Conservation (phyloP, 2,888 invertebrate species). For the Tribolium freemani region DNA sequence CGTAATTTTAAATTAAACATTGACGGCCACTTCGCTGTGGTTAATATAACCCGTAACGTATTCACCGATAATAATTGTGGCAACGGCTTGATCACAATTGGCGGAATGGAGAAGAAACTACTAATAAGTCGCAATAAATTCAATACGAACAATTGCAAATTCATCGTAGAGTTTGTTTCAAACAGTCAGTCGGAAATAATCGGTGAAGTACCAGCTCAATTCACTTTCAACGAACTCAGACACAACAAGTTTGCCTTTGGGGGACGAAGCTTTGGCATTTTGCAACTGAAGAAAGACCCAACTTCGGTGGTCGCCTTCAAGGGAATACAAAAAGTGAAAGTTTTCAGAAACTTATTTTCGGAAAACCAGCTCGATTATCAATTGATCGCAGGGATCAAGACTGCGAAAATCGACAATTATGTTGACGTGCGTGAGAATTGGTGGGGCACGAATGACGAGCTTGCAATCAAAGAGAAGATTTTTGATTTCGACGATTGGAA, state of each 20-base stretch:
- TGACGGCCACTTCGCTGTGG: conserved; percentile 93
- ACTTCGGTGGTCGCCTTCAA: conserved; percentile 92
- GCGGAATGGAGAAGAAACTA: conserved; percentile 98
- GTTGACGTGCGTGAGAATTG: conserved; percentile 94
- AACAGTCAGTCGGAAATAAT: conserved; percentile 95
- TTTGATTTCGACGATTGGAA: conserved; percentile 99
- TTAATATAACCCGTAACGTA: conserved; percentile 88
- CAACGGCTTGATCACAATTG: conserved; percentile 82
- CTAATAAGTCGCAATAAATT: conserved; percentile 86
- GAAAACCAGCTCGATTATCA: conserved; percentile 90
- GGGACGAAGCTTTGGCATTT: conserved; percentile 60
- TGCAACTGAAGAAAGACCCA: conserved; percentile 70
- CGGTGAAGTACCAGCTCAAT: conserved; percentile 85
- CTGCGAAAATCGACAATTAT: conserved; percentile 88
- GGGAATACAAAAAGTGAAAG: conserved; percentile 94
- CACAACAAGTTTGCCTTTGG: conserved; percentile 73
- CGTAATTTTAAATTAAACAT: conserved; percentile 86
- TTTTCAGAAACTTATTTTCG: conserved; percentile 90
- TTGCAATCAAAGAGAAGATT: conserved; percentile 84
- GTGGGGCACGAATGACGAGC: conserved; percentile 90
- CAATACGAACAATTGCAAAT: conserved; percentile 83
- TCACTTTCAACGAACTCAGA: conserved; percentile 83
- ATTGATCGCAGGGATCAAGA: conserved; percentile 90
- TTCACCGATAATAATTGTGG: conserved; percentile 90
- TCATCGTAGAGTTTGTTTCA: conserved; percentile 88